Evolutionary conservation across 2,888 invertebrate genomes (phyloP).

Genomic region (Nomada lathburiana): DNA sequence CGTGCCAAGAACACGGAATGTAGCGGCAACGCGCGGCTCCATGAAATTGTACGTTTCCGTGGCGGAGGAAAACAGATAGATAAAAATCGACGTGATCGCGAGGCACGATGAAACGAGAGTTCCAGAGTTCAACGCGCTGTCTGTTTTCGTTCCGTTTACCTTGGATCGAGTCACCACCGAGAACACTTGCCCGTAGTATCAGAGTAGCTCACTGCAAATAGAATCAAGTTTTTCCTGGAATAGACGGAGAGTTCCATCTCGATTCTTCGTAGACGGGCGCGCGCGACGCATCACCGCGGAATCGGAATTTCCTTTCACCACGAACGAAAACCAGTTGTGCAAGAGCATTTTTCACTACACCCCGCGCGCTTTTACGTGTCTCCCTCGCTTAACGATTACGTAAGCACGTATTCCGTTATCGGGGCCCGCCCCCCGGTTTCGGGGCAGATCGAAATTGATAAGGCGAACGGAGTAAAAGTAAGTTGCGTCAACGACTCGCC

Average conservation of each 20-base stretch:
- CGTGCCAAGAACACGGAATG: not conserved
- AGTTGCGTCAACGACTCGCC: not conserved
- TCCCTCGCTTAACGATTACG: slow-evolving; percentile 35
- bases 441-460: slow-evolving; percentile 34
- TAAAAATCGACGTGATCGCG: not conserved
- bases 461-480: slow-evolving; percentile 16
- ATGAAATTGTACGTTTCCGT: not conserved
- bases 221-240: slow-evolving; percentile 53
- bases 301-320: slow-evolving; percentile 73
- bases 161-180: slow-evolving; percentile 36
- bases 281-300: slow-evolving; percentile 66
- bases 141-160: slow-evolving; percentile 39
- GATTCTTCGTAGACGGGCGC: slow-evolving; percentile 52
- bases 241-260: slow-evolving; percentile 56
- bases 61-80: not conserved
- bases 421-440: slow-evolving; percentile 45
- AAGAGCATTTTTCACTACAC: slow-evolving; percentile 46
- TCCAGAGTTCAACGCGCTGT: not conserved
- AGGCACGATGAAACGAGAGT: not conserved
- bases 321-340: slow-evolving; percentile 69
- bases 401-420: slow-evolving; percentile 43
- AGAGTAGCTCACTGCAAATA: slow-evolving; percentile 52
- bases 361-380: slow-evolving; percentile 20
- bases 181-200: slow-evolving; percentile 35
- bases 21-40: not conserved